Base-by-base conservation (phyloP, 92 coral and sea anemone species). In the Nematostella vectensis region DNA sequence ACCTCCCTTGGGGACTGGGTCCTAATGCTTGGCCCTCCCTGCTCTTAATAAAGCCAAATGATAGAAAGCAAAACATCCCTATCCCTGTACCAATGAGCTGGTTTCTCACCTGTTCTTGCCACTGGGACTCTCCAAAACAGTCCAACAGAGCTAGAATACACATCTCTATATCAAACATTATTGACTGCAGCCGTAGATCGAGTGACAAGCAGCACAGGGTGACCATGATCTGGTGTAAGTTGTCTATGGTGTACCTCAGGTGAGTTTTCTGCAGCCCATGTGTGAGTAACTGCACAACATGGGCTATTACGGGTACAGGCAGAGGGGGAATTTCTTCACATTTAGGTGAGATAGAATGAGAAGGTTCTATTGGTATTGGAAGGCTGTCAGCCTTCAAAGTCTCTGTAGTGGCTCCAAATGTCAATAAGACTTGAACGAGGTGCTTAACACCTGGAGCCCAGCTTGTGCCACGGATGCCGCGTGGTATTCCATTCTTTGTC, bases 381-480 rank as follows among this genome's bases (percentile, higher is more conserved):
- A 85, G 64, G 22, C 68, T 69, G 43, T 76, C 71, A 10, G 42
- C 2, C n/a, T n/a, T n/a, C n/a, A n/a, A n/a, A n/a, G n/a, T n/a
- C n/a, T n/a, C n/a, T n/a, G n/a, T n/a, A 9, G 65, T 77, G 9
- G 97, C 87, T 20, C 97, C 97, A 70, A 27, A 71, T 43, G 65
- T 55, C 2, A 13, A 47, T 31, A 89, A 70, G 42, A 77, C 84
- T 29, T 33, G 54, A 13, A 85, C 20, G 25, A 85, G 54, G 37
- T 55, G 60, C n/a, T 63, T 65, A 23, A 78, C 67, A 39, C 65
- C 65, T 12, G 97, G 97, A n/a, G 81, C 74, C 95, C 97, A 89
- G 12, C 53, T 50, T 10, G 76, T 75, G 11, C 87, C 81, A 8
- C 84, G 76, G 49, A 69, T 47, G n/a, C 68, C 70, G 23, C 52